Base-by-base conservation (phyloP, 1,140 invertebrate species). In the Drosophila nikananu region DNA sequence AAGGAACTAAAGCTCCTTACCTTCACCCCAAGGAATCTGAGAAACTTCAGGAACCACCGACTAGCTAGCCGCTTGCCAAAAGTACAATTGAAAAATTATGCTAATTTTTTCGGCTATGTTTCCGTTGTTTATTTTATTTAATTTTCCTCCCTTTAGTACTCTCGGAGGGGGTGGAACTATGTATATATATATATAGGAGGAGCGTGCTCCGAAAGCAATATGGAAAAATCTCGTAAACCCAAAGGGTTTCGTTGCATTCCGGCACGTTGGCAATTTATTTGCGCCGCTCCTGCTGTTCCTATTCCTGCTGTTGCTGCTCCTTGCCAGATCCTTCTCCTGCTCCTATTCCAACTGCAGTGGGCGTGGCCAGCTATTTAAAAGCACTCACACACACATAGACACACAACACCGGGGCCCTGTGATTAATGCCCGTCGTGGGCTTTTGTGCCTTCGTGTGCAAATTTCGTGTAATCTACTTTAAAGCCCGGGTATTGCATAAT, bases 221-320 rank as follows among this genome's bases (percentile, higher is more conserved):
- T 87, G 83, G 64, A 80, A 82, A 81, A 87, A 86, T 87, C 84
- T 83, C 64, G 70, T 67, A 83, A 78, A 74, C 81, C 81, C 84
- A 90, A 90, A 79, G 81, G 81, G 86, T 89, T 90, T 83, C 80
- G 54, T 51, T 66, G 86, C 81, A 89, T 90, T 79, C 77, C 75
- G 61, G 84, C 86, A 89, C 84, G 84, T 89, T 90, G 86, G 84
- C 86, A 84, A 89, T 90, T 89, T 90, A 90, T 90, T 84, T 90
- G 82, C 48, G 82, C 48, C 30, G 48, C 35, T n/a, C n/a, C n/a
- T 23, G 37, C 61, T 27, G 46, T 27, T 44, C 27, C 63, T 39
- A 49, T 39, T 39, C 27, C 52, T 52, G 44, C 59, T 52, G 4
- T 10, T 27, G 27, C 42, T 25, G 19, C 44, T 63, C 30, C 48